These are phyloP conservation scores for Spilosoma lubricipeda DNA, from an alignment of 2,888 invertebrate genomes.

Conservation along the genomic window DNA sequence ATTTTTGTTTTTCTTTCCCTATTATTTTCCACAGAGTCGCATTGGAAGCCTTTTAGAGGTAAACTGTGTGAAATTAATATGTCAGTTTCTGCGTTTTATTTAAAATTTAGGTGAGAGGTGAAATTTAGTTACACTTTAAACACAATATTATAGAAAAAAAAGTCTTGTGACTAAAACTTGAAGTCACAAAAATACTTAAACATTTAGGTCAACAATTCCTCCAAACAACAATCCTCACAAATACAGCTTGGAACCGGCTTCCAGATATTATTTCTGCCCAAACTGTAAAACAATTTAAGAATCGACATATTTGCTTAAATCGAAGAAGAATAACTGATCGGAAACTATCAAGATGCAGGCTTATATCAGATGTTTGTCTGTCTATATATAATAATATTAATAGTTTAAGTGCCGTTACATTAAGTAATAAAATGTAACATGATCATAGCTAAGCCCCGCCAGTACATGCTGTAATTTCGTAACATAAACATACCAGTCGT, in stretches of 20 bases:
- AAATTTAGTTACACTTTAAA: neutral
- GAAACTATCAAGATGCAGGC: too few species aligned
- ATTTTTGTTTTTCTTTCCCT: neutral
- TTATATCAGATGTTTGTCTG: too few species aligned
- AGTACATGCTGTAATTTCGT: conserved; percentile 35
- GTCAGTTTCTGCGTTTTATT: neutral
- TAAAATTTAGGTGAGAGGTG: neutral
- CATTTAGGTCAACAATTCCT: conserved; percentile 1
- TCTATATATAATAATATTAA: too few species aligned
- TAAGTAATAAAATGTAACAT: conserved; percentile 39
- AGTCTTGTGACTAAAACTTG: neutral
- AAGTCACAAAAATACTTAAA: neutral
- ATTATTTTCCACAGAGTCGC: neutral
- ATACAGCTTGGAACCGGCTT: too few species aligned
- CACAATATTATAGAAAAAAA: neutral
- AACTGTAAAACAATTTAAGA: too few species aligned
- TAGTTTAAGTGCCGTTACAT: conserved; percentile 19
- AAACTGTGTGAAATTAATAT: neutral
- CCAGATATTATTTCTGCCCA: too few species aligned
- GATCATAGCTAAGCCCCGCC: conserved; percentile 31
- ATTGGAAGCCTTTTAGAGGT: neutral
- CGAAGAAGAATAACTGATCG: too few species aligned
- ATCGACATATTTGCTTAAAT: too few species aligned
- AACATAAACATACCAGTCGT: conserved; percentile 44
- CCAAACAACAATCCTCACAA: too few species aligned